A percentile compares a stretch with the other conserved stretches of the same genome.
phyloP scores from a whole-genome alignment of 2,113 vertebrate species.

The Callipepla californica region DNA sequence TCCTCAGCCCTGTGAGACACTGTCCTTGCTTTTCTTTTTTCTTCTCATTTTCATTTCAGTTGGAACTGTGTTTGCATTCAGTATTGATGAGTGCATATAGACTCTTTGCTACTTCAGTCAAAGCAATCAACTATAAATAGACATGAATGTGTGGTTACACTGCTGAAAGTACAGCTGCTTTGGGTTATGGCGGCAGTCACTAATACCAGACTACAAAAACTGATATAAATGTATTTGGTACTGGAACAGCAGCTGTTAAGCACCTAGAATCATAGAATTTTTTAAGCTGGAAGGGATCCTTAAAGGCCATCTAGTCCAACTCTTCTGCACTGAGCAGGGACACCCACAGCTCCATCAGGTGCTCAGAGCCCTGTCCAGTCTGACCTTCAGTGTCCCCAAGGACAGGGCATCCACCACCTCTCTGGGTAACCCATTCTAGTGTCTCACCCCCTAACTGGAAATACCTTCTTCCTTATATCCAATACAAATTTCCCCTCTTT shows the following conservation, averaged over 20 bases:
- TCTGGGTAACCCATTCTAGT: too few species aligned
- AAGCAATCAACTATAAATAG: background rate
- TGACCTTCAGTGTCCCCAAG: too few species aligned
- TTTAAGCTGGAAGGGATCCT: too few species aligned
- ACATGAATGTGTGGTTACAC: background rate
- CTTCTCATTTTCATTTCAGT: background rate
- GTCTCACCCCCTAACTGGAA: too few species aligned
- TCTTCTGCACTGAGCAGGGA: too few species aligned
- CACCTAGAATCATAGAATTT: too few species aligned
- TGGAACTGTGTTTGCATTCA: background rate
- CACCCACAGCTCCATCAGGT: too few species aligned
- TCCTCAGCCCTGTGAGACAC: background rate
- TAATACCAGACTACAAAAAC: background rate
- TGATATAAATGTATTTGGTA: background rate
- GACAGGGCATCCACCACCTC: too few species aligned
- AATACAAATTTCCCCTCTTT: too few species aligned
- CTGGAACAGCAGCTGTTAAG: background rate
- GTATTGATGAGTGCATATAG: background rate
- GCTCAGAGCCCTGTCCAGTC: too few species aligned
- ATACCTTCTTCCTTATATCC: too few species aligned
- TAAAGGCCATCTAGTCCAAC: too few species aligned
- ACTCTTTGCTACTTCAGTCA: background rate
- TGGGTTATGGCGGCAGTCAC: background rate
- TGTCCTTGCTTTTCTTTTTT: background rate
- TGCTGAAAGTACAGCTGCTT: background rate